These are phyloP conservation scores for Pseudococcus viburni DNA, from an alignment of 2,888 invertebrate species.

Conservation along the genomic window DNA sequence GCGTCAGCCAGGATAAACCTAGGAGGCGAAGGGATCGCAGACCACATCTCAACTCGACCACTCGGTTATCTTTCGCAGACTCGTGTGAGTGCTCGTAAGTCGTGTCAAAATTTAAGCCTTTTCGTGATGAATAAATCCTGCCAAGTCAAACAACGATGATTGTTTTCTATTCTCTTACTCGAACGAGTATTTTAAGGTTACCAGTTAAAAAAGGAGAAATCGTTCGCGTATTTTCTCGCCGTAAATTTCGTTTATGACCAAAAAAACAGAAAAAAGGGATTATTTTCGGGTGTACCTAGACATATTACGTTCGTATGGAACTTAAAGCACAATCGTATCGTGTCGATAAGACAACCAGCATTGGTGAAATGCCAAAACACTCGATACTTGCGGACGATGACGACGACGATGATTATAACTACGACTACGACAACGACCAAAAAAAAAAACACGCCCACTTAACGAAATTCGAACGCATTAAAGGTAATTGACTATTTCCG, in stretches of 20 bases:
- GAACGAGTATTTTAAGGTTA: neutral
- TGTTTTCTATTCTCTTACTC: neutral
- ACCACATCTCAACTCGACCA: neutral
- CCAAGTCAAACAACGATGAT: neutral
- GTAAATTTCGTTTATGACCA: neutral
- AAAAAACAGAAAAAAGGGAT: too few relatives aligned
- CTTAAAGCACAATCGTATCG: neutral
- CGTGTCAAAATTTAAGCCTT: neutral
- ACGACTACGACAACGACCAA: neutral
- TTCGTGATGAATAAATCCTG: neutral
- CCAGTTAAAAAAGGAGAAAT: neutral
- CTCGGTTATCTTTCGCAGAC: neutral
- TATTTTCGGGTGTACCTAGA: too few relatives aligned
- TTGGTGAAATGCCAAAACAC: constrained; percentile 38
- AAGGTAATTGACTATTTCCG: constrained; percentile 52
- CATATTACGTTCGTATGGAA: neutral
- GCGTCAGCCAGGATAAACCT: too few relatives aligned
- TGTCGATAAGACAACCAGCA: neutral
- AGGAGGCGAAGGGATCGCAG: neutral
- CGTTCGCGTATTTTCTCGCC: neutral
- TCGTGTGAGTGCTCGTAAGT: neutral
- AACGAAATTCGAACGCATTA: constrained; percentile 55
- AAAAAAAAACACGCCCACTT: constrained; percentile 50
- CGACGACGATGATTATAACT: neutral
- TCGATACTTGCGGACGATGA: neutral